Evolutionary conservation across 2,113 vertebrate species (phyloP).

Genomic region (Pteruthius melanotis): DNA sequence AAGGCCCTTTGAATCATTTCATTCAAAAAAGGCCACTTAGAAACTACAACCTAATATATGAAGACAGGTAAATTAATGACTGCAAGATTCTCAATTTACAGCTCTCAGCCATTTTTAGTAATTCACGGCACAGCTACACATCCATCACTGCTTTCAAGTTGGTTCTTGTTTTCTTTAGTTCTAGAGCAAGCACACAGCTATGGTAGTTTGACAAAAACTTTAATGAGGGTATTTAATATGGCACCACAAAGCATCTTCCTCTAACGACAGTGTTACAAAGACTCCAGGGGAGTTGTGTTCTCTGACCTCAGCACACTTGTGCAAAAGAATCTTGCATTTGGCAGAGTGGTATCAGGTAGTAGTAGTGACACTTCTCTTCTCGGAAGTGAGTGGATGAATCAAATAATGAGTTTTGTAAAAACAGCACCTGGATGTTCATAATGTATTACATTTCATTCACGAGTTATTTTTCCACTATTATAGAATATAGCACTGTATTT

Average conservation of each 20-base stretch:
- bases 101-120: not conserved
- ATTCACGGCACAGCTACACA: not conserved
- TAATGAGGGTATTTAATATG: not conserved
- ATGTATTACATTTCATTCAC: not conserved
- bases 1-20: not conserved
- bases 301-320: not conserved
- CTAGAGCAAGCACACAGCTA: not conserved
- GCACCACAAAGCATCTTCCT: not conserved
- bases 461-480: not conserved
- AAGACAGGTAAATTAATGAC: not conserved
- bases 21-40: not conserved
- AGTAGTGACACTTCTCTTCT: not conserved
- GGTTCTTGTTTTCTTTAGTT: not conserved
- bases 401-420: not conserved
- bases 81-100: not conserved
- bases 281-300: accelerated
- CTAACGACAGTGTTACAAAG: not conserved
- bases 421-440: not conserved
- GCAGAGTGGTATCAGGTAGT: not conserved
- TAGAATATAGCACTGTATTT: not conserved
- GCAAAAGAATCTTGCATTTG: not conserved
- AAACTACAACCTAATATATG: not conserved
- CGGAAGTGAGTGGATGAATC: not conserved
- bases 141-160: not conserved
- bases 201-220: not conserved